phyloP scores from a whole-genome alignment of 2,797 vertebrate species.

The Psittacula echo region DNA sequence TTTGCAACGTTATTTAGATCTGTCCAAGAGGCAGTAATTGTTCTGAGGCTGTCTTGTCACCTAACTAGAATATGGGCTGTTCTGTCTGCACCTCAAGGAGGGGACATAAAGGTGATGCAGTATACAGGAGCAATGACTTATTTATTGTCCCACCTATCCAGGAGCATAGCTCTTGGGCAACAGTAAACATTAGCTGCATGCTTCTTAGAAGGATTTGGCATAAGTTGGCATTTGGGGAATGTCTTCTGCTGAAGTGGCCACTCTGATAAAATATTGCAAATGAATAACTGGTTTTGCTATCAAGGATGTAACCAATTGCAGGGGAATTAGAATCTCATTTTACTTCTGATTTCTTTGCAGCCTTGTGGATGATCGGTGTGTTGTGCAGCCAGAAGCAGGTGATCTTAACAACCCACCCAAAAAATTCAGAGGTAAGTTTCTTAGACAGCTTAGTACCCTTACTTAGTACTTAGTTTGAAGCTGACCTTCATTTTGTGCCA shows the following conservation, averaged over 20 bases:
- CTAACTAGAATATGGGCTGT: conserved; percentile 71
- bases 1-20: neutral
- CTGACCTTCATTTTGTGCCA: rapidly evolving
- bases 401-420: conserved; percentile 98
- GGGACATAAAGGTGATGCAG: conserved; percentile 49
- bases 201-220: conserved; percentile 54
- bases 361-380: conserved; percentile 97
- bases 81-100: conserved; percentile 62
- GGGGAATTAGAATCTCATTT: conserved; percentile 2
- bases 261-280: neutral
- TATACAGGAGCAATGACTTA: conserved; percentile 52
- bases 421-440: conserved; percentile 94
- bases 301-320: neutral
- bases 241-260: conserved; percentile 56
- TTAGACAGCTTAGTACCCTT: neutral
- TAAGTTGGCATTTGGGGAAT: conserved; percentile 62
- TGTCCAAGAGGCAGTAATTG: conserved; percentile 68
- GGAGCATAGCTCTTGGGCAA: conserved; percentile 65
- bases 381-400: conserved; percentile 96
- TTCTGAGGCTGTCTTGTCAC: conserved; percentile 50
- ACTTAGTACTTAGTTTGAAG: neutral
- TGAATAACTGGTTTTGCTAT: neutral
- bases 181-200: conserved; percentile 55
- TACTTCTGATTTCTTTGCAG: conserved; percentile 76
- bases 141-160: conserved; percentile 50